These are phyloP conservation scores for Lasioglossum calceatum DNA, from an alignment of 2,888 invertebrate genomes.

Conservation along the genomic window DNA sequence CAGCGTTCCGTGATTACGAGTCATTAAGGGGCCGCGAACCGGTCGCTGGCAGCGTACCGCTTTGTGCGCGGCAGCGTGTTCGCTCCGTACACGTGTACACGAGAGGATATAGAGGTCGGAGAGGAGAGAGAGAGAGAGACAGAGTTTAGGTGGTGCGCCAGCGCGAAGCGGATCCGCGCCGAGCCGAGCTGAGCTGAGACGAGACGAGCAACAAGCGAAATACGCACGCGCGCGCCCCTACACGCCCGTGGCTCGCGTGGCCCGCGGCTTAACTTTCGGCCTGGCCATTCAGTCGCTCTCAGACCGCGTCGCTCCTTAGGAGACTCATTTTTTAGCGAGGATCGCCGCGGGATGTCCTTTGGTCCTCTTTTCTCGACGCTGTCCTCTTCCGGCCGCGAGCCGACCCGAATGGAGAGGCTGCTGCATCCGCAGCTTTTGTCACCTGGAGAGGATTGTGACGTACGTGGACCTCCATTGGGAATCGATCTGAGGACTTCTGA, in stretches of 20 bases:
- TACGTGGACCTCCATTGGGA: neutral
- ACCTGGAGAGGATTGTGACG: neutral
- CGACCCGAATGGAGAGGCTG: neutral
- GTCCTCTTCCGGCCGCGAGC: neutral
- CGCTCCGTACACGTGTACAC: constrained; percentile 30
- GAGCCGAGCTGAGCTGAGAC: constrained; percentile 36
- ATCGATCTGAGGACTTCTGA: neutral
- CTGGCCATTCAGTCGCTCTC: constrained; percentile 55
- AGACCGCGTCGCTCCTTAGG: constrained; percentile 42
- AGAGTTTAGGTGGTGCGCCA: neutral
- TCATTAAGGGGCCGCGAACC: constrained; percentile 79
- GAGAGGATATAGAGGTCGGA: constrained; percentile 31
- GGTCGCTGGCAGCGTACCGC: constrained; percentile 73
- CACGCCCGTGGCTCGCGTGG: constrained; percentile 47
- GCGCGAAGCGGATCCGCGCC: constrained; percentile 1
- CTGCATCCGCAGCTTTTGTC: neutral
- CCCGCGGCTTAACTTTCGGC: constrained; percentile 68
- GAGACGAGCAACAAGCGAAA: constrained; percentile 5
- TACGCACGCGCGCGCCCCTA: constrained; percentile 54
- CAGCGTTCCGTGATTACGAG: constrained; percentile 79
- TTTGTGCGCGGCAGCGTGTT: constrained; percentile 66
- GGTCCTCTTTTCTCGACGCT: neutral
- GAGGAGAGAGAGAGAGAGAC: neutral
- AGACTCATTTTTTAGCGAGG: constrained; percentile 75
- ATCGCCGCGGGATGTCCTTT: constrained; percentile 70